A percentile compares a stretch with the other conserved stretches of the same genome.
Conservation (phyloP, 2,888 invertebrate genomes). For the Tricholauxania praeusta region DNA sequence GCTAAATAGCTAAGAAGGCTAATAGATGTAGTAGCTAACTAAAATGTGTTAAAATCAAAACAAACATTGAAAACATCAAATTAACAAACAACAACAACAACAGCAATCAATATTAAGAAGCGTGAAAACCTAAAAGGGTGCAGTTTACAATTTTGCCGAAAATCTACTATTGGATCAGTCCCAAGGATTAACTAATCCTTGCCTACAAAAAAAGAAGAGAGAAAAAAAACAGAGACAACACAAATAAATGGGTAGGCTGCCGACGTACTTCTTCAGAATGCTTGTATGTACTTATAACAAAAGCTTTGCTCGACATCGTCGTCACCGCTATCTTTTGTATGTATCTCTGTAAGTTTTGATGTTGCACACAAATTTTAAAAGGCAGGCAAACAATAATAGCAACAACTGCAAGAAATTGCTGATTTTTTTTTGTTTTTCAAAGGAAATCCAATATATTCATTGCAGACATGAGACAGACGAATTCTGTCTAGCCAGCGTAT, state of each 20-base stretch:
- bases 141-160: conserved; percentile 16
- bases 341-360: not conserved
- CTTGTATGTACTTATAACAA: not conserved
- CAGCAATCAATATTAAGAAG: not conserved
- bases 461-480: conserved; percentile 32
- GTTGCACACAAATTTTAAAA: too few relatives aligned
- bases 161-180: conserved; percentile 1
- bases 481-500: conserved; percentile 29
- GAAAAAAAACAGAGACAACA: not conserved
- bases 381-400: not conserved
- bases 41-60: too few relatives aligned
- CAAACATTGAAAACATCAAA: not conserved
- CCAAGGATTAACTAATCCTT: conserved; percentile 10
- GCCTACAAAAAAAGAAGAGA: not conserved
- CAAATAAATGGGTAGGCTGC: not conserved
- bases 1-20: too few relatives aligned
- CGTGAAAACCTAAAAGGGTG: conserved; percentile 5
- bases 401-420: not conserved
- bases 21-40: too few relatives aligned
- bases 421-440: not conserved
- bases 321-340: not conserved
- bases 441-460: conserved; percentile 30
- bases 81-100: conserved; percentile 2
- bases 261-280: not conserved
- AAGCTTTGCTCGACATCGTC: not conserved